These are phyloP conservation scores for Archaeoteleia sp. DNA, from an alignment of 2,888 invertebrate genomes.

Conservation along the genomic window DNA sequence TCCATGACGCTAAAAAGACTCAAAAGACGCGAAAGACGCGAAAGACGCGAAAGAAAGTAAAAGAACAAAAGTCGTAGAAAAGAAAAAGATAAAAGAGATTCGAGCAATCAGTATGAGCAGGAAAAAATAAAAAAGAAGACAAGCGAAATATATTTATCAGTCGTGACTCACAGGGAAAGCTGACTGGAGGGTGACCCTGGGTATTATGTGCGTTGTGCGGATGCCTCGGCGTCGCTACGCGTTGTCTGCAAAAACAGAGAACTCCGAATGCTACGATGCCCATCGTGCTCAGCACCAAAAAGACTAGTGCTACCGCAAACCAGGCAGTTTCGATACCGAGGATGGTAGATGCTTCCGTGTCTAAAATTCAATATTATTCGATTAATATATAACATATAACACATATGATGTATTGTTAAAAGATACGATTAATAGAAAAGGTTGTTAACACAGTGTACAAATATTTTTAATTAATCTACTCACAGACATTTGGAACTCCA, in stretches of 20 bases:
- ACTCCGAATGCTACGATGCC: constrained; percentile 83
- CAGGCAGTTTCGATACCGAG: constrained; percentile 85
- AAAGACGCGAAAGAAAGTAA: too few species aligned
- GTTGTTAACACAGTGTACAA: too few species aligned
- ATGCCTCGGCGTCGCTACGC: constrained; percentile 75
- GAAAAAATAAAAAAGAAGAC: constrained; percentile 19
- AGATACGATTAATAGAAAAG: too few species aligned
- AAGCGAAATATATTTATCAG: constrained; percentile 33
- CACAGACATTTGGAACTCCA: too few species aligned
- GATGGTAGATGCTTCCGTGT: constrained; percentile 79
- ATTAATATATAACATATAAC: not conserved
- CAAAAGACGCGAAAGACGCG: too few species aligned
- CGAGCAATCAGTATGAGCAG: constrained; percentile 21
- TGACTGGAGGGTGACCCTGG: constrained; percentile 71
- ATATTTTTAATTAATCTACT: too few species aligned
- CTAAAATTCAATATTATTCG: constrained; percentile 71
- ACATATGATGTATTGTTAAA: too few species aligned
- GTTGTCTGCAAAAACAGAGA: constrained; percentile 86
- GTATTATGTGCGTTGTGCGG: constrained; percentile 71
- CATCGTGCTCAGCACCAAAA: constrained; percentile 81
- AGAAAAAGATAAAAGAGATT: constrained; percentile 8
- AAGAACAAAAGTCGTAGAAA: not conserved
- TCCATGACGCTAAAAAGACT: too few species aligned
- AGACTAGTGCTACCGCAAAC: constrained; percentile 84
- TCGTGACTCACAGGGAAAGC: constrained; percentile 72